Evolutionary conservation across 2,888 invertebrate species (phyloP).

Genomic region (Sepioteuthis lessoniana): DNA sequence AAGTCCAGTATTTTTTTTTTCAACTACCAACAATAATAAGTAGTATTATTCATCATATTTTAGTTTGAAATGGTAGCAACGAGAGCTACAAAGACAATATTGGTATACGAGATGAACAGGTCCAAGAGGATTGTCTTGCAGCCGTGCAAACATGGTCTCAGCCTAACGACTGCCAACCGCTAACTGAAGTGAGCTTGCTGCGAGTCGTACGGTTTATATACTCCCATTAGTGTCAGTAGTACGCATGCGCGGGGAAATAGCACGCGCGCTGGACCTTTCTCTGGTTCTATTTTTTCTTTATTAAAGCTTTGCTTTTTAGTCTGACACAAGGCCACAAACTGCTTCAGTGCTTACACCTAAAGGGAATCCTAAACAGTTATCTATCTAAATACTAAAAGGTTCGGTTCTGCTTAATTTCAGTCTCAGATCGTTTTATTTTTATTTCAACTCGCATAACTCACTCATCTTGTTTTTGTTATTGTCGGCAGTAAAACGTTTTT

Average conservation of each 20-base stretch:
- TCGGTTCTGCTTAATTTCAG: no score
- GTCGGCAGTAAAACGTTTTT: no score
- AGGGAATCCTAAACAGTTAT: neutral
- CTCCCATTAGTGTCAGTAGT: neutral
- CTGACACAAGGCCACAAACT: neutral
- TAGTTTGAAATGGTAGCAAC: neutral
- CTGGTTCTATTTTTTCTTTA: neutral
- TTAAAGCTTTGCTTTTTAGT: neutral
- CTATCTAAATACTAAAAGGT: neutral
- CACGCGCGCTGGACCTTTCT: neutral
- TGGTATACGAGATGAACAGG: neutral
- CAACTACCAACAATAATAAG: neutral
- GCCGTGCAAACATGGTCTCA: neutral
- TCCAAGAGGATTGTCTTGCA: neutral
- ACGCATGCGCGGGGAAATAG: neutral
- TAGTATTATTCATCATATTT: constrained; percentile 9
- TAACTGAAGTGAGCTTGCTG: neutral
- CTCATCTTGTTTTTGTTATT: no score
- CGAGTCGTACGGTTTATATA: neutral
- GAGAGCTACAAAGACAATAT: neutral
- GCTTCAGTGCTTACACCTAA: neutral
- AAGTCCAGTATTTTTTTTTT: neutral
- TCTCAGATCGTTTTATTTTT: no score
- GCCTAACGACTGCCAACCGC: neutral
- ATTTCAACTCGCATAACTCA: no score